Conservation (phyloP, 2,797 vertebrate species). For the Psittacula derbiana region DNA sequence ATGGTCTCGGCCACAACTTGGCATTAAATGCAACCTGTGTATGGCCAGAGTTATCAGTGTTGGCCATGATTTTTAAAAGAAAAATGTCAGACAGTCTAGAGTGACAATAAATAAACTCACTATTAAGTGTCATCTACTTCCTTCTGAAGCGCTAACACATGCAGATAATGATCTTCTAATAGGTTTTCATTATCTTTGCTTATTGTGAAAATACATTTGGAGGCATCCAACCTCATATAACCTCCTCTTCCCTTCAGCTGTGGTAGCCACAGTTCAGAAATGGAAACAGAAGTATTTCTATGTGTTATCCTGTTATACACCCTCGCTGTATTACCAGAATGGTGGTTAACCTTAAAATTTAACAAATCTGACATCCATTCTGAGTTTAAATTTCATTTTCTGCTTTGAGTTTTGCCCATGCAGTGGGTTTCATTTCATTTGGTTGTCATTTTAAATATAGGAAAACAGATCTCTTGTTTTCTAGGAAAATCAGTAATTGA, state of each 20-base stretch:
- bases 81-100: accelerated
- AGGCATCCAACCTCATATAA: not conserved
- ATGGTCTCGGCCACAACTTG: not conserved
- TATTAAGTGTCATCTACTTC: not conserved
- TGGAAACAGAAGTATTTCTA: not conserved
- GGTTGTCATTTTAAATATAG: not conserved
- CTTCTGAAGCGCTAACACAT: not conserved
- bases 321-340: not conserved
- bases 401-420: not conserved
- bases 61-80: not conserved
- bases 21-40: not conserved
- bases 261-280: not conserved
- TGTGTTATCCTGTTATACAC: accelerated
- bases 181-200: not conserved
- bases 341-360: not conserved
- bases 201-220: not conserved
- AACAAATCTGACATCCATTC: not conserved
- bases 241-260: not conserved
- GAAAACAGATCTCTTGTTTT: not conserved
- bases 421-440: not conserved
- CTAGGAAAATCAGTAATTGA: not conserved
- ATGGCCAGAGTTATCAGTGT: not conserved
- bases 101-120: not conserved
- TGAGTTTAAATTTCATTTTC: not conserved
- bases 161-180: not conserved